phyloP scores from a whole-genome alignment of 2,797 vertebrate species.

The Mormyrus proboscirostris region DNA sequence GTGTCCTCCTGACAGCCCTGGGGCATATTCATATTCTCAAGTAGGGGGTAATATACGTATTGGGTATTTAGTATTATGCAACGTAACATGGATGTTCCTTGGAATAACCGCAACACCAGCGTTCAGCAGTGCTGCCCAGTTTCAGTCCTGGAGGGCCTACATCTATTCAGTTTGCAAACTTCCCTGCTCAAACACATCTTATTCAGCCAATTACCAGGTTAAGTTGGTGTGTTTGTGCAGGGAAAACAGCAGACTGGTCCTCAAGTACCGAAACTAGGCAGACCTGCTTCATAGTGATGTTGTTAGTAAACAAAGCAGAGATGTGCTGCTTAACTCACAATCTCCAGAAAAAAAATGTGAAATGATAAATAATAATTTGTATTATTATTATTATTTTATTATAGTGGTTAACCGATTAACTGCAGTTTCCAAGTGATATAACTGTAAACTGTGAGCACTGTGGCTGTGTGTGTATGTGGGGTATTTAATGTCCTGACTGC shows the following conservation, averaged over 20 bases:
- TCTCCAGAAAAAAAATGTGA: not conserved
- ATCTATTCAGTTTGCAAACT: not conserved
- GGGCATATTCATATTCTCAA: too few species aligned
- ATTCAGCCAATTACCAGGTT: not conserved
- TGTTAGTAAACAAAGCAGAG: not conserved
- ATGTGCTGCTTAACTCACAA: not conserved
- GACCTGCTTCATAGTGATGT: too few species aligned
- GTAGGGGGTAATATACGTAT: too few species aligned
- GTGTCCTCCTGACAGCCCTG: too few species aligned
- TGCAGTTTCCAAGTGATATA: not conserved
- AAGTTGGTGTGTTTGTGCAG: not conserved
- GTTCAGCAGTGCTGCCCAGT: not conserved
- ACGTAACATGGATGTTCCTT: not conserved
- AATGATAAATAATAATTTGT: too few species aligned
- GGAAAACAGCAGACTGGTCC: not conserved
- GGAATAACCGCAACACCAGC: not conserved
- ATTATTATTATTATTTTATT: not conserved
- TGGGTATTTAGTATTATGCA: too few species aligned
- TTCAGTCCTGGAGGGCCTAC: not conserved
- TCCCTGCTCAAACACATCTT: not conserved
- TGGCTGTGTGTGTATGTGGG: too few species aligned
- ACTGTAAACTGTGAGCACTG: too few species aligned
- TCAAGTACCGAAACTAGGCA: not conserved
- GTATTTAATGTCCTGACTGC: too few species aligned
- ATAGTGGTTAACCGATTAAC: not conserved